Percentiles rank a stretch among this genome's conserved stretches.
phyloP scores from a whole-genome alignment of 2,888 invertebrate genomes.

The Drosophila koepferae region DNA sequence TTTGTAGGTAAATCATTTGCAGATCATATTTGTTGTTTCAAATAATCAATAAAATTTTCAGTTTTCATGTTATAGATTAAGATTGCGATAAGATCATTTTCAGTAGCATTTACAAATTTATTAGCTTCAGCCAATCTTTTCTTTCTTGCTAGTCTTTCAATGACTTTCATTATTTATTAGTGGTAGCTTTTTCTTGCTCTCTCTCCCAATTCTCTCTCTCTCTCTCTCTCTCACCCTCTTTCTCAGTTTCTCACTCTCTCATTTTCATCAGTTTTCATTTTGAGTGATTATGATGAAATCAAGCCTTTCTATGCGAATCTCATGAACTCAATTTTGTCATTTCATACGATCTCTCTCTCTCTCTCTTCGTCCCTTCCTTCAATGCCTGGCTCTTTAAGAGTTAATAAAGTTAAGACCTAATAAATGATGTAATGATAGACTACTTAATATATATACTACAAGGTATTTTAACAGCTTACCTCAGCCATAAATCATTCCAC shows the following conservation, averaged over 20 bases:
- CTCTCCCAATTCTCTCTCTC: no score
- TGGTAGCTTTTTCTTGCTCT: no score
- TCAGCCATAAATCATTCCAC: conserved; percentile 13
- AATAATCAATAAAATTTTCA: background rate
- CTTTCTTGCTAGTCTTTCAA: no score
- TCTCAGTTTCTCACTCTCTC: no score
- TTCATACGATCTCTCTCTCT: background rate
- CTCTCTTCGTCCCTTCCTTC: background rate
- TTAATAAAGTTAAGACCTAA: background rate
- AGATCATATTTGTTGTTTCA: background rate
- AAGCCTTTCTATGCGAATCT: background rate
- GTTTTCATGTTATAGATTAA: background rate
- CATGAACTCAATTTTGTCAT: background rate
- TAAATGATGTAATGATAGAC: conserved; percentile 7
- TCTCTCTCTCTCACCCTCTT: no score
- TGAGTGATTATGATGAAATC: background rate
- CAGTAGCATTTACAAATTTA: no score
- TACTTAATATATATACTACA: background rate
- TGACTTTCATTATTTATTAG: no score
- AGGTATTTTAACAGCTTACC: conserved; percentile 1
- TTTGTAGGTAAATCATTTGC: no score
- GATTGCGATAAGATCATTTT: no score
- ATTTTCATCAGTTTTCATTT: background rate
- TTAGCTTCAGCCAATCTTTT: background rate
- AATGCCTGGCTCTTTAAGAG: background rate